Conservation (phyloP, 2,888 invertebrate genomes). For the Lysandra coridon region DNA sequence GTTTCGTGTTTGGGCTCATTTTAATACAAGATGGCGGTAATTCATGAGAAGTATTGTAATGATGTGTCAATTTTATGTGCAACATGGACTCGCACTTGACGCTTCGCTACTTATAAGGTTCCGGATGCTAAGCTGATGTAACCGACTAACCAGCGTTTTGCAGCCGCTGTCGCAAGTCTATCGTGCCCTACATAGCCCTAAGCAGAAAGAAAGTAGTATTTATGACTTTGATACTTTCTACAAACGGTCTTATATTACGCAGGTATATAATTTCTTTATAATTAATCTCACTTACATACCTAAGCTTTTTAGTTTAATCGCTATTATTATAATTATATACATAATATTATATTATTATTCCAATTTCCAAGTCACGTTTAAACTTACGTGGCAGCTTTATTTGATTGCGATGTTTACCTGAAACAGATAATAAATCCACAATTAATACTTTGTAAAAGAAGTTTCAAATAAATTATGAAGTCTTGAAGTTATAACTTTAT, state of each 20-base stretch:
- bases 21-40: too few species aligned
- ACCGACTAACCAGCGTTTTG: slow-evolving; percentile 16
- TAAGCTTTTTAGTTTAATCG: not conserved
- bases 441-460: too few species aligned
- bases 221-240: slow-evolving; percentile 23
- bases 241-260: not conserved
- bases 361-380: too few species aligned
- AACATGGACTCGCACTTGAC: not conserved
- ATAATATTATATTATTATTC: too few species aligned
- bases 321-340: too few species aligned
- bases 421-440: not conserved
- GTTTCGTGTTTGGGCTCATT: too few species aligned
- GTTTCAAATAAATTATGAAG: too few species aligned
- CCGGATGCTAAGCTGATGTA: slow-evolving; percentile 25
- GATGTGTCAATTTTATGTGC: not conserved
- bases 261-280: not conserved
- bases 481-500: too few species aligned
- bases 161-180: slow-evolving; percentile 17
- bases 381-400: too few species aligned
- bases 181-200: slow-evolving; percentile 29
- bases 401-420: slow-evolving; percentile 13
- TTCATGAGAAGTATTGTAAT: too few species aligned
- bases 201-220: slow-evolving; percentile 27
- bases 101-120: slow-evolving; percentile 11
- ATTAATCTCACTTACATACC: not conserved